Evolutionary conservation across 2,888 invertebrate species (phyloP).

Genomic region (Stramonita haemastoma): DNA sequence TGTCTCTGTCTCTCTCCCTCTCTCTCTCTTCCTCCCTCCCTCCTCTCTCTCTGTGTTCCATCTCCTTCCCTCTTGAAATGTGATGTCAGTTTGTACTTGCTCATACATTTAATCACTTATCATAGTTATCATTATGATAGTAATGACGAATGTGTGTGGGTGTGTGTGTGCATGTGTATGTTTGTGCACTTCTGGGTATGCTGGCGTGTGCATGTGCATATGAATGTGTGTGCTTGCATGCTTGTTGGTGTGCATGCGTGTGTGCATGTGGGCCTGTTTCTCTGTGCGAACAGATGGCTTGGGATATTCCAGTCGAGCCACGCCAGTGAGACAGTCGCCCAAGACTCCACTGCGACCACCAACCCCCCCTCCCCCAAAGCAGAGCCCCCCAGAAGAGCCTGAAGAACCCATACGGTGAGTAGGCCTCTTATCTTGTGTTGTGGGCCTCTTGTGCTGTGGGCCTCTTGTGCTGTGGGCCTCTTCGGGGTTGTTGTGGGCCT

Average conservation of each 20-base stretch:
- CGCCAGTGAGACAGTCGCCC: conserved; percentile 30
- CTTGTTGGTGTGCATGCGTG: not conserved
- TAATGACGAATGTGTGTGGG: not conserved
- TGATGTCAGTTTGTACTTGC: no score
- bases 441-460: no score
- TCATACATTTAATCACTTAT: no score
- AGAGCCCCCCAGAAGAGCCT: conserved; percentile 35
- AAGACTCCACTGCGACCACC: conserved; percentile 44
- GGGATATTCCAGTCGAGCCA: conserved; percentile 25
- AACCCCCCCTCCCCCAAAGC: conserved; percentile 47
- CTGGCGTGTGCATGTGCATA: not conserved
- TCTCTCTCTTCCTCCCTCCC: not conserved
- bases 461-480: no score
- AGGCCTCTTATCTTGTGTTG: not conserved
- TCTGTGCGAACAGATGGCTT: conserved; percentile 32
- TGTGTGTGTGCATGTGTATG: not conserved
- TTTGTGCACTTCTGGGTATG: no score
- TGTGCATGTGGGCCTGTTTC: not conserved
- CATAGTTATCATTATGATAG: no score
- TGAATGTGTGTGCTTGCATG: not conserved
- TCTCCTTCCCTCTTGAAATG: not conserved
- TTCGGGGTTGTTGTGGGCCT: no score
- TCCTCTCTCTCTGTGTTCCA: not conserved
- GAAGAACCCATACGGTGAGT: conserved; percentile 48
- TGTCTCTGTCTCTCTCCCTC: not conserved